Evolutionary conservation across 2,113 vertebrate species (phyloP).

Genomic region (Nothocercus julius): DNA sequence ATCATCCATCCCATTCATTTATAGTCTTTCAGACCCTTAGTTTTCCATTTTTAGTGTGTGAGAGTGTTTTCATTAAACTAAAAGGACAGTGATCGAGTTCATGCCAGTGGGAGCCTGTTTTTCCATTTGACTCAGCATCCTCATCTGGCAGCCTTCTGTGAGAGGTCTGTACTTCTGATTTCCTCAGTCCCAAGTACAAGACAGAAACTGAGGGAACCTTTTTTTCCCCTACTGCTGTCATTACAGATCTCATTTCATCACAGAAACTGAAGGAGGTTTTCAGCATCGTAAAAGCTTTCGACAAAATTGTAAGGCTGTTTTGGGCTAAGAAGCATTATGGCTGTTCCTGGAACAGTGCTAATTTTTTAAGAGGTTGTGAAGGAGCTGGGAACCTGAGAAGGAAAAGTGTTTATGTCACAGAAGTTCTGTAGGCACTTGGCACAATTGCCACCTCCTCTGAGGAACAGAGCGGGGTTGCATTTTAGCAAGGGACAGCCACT

Average conservation of each 20-base stretch:
- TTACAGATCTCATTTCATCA: constrained; percentile 10
- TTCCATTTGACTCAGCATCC: constrained; percentile 15
- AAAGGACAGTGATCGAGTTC: neutral
- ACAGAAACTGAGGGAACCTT: neutral
- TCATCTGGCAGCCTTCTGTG: neutral
- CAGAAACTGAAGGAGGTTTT: neutral
- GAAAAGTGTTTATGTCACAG: neutral
- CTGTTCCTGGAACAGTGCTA: neutral
- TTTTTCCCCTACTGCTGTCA: neutral
- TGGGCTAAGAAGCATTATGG: constrained; percentile 23
- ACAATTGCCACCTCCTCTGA: neutral
- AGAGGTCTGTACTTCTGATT: neutral
- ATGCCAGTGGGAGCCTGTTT: neutral
- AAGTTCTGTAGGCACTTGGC: neutral
- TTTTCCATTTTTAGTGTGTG: neutral
- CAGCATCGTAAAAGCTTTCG: constrained; percentile 26
- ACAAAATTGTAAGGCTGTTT: neutral
- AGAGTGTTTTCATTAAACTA: neutral
- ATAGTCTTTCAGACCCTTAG: neutral
- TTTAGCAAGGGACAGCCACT: neutral
- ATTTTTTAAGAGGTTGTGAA: constrained; percentile 43
- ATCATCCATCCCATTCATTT: neutral
- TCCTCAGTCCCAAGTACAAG: neutral
- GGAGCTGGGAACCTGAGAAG: neutral
- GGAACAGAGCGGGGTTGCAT: neutral